These are phyloP conservation scores for Tyrannus savana DNA, from an alignment of 2,113 vertebrate genomes.

Conservation along the genomic window DNA sequence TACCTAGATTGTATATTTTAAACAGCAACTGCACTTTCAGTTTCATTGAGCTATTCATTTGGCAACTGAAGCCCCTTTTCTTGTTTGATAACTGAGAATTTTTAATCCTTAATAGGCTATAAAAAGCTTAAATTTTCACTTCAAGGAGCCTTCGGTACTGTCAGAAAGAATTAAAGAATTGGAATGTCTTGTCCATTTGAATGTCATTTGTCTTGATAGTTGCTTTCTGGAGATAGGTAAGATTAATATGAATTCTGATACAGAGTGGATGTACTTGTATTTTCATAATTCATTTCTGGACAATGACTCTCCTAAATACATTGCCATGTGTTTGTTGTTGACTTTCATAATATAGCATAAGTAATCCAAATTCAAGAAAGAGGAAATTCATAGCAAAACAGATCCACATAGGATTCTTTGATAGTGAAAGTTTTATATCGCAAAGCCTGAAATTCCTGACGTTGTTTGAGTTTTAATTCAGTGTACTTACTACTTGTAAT, in stretches of 20 bases:
- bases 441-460: neutral
- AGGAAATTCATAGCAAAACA: neutral
- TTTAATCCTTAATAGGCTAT: neutral
- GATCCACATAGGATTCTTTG: neutral
- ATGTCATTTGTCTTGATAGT: slow-evolving; percentile 44
- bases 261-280: neutral
- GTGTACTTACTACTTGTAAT: neutral
- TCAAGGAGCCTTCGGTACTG: slow-evolving; percentile 14
- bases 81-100: neutral
- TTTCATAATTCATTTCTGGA: neutral
- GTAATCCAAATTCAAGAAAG: neutral
- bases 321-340: neutral
- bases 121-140: slow-evolving; percentile 42
- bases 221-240: slow-evolving; percentile 6
- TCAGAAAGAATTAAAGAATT: slow-evolving; percentile 42
- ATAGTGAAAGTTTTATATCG: neutral
- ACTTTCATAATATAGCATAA: neutral
- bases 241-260: slow-evolving; percentile 18
- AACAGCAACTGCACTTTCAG: neutral
- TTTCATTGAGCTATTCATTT: neutral
- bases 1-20: neutral
- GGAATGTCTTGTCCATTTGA: neutral
- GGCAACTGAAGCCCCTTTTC: neutral
- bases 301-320: neutral
- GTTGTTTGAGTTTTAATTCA: neutral